Evolutionary conservation across 1,140 invertebrate genomes (phyloP).

Genomic region (Lethocerus indicus): DNA sequence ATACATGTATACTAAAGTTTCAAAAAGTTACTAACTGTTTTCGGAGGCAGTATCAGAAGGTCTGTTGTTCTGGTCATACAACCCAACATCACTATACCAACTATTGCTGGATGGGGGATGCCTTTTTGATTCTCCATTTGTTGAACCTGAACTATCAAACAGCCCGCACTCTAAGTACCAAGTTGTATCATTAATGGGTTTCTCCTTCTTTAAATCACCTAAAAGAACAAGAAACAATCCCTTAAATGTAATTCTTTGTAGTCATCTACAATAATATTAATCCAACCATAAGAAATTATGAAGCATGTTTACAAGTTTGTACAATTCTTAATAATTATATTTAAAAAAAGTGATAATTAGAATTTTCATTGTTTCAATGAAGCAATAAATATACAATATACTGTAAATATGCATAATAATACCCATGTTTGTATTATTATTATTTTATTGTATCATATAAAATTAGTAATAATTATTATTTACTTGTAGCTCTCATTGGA

Average conservation of each 20-base stretch:
- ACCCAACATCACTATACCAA: slow-evolving; percentile 13
- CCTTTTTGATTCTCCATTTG: slow-evolving; percentile 1
- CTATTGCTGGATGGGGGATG: slow-evolving; percentile 1
- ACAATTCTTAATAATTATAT: neutral
- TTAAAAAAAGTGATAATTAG: neutral
- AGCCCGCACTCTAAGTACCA: slow-evolving; percentile 7
- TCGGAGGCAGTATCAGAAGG: slow-evolving; percentile 12
- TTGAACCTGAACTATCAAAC: slow-evolving; percentile 1
- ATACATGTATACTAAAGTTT: neutral
- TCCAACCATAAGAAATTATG: neutral
- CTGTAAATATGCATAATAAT: no score
- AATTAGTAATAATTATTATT: neutral
- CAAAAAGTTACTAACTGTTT: slow-evolving; percentile 9
- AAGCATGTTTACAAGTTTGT: neutral
- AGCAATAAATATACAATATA: neutral
- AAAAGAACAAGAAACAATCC: neutral
- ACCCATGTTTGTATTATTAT: no score
- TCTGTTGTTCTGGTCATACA: slow-evolving; percentile 7
- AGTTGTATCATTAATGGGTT: slow-evolving; percentile 4
- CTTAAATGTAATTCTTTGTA: neutral
- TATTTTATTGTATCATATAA: neutral
- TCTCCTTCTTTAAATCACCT: slow-evolving; percentile 2
- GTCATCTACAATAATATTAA: neutral
- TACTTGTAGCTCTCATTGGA: slow-evolving; percentile 7
- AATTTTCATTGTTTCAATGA: neutral